phyloP scores from a whole-genome alignment of 2,797 vertebrate genomes.

The Galaxias olidus region DNA sequence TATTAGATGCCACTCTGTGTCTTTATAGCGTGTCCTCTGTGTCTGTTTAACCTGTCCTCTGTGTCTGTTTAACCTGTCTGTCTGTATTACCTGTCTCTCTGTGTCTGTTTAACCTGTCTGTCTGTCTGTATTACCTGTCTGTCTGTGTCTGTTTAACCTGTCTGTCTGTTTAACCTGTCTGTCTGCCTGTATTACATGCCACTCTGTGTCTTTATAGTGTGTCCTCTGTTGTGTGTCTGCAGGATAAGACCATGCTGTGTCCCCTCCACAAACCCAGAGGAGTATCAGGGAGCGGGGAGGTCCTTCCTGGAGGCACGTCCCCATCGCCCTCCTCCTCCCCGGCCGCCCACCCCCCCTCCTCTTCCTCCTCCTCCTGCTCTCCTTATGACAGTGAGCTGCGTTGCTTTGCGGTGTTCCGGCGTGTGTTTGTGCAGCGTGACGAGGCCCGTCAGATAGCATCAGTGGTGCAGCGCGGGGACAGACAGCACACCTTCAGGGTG shows the following conservation, averaged over 20 bases:
- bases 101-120: too few species aligned
- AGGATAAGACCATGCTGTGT: constrained; percentile 98
- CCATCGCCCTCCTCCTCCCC: constrained; percentile 6
- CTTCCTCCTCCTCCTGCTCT: constrained; percentile 49
- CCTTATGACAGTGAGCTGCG: constrained; percentile 86
- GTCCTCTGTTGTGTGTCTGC: too few species aligned
- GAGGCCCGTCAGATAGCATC: constrained; percentile 93
- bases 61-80: too few species aligned
- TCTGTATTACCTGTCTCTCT: too few species aligned
- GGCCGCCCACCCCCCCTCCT: constrained; percentile 18
- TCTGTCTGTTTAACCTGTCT: too few species aligned
- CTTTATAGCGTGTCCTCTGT: too few species aligned
- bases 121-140: too few species aligned
- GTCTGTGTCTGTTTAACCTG: too few species aligned
- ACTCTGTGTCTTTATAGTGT: too few species aligned
- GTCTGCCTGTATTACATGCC: too few species aligned
- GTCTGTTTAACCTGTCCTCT: too few species aligned
- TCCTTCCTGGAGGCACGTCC: constrained; percentile 17
- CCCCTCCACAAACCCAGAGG: constrained; percentile 89
- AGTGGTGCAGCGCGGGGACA: constrained; percentile 89
- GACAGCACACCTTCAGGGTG: constrained; percentile 93
- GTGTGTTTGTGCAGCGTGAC: constrained; percentile 93
- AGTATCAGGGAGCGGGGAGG: constrained; percentile 41
- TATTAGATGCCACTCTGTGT: too few species aligned
- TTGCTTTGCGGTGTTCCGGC: constrained; percentile 91